phyloP scores from a whole-genome alignment of 2,888 invertebrate species.

The Mycalesis mineus region DNA sequence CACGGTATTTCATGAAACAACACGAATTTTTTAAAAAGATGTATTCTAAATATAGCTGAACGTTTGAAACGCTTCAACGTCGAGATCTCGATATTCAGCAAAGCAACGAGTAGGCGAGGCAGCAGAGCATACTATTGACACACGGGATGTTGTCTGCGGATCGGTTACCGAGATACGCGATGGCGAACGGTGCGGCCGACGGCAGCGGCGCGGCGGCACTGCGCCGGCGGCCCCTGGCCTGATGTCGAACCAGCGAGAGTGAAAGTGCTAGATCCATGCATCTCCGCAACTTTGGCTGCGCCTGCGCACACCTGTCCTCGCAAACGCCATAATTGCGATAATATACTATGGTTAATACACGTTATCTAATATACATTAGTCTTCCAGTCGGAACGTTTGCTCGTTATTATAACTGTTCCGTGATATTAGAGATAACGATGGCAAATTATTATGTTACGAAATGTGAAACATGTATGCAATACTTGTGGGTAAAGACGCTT shows the following conservation, averaged over 20 bases:
- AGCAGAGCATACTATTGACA: conserved; percentile 56
- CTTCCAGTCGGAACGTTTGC: conserved; percentile 20
- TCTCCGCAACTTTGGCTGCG: conserved; percentile 41
- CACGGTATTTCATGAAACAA: conserved; percentile 30
- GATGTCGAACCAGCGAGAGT: conserved; percentile 62
- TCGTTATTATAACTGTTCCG: conserved; percentile 13
- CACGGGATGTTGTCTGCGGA: conserved; percentile 42
- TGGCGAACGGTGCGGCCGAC: conserved; percentile 57
- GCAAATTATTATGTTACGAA: conserved; percentile 12
- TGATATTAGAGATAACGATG: conserved; percentile 6
- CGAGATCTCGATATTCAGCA: conserved; percentile 55
- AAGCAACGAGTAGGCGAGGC: conserved; percentile 52
- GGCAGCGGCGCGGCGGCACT: conserved; percentile 65
- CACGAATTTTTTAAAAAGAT: conserved; percentile 39
- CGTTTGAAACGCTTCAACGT: conserved; percentile 53
- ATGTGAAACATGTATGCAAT: conserved; percentile 18
- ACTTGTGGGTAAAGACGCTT: too few relatives aligned
- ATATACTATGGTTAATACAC: conserved; percentile 17
- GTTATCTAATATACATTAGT: conserved; percentile 31
- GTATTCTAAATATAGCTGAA: conserved; percentile 49
- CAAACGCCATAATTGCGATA: conserved; percentile 32
- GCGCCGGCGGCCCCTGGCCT: conserved; percentile 43
- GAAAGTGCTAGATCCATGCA: conserved; percentile 70
- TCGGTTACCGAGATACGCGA: conserved; percentile 44
- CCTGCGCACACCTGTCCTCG: conserved; percentile 56